A percentile compares a stretch with the other conserved stretches of the same genome.
Evolutionary conservation across 2,113 vertebrate species (phyloP).

Genomic region (Callopanchax toddi): DNA sequence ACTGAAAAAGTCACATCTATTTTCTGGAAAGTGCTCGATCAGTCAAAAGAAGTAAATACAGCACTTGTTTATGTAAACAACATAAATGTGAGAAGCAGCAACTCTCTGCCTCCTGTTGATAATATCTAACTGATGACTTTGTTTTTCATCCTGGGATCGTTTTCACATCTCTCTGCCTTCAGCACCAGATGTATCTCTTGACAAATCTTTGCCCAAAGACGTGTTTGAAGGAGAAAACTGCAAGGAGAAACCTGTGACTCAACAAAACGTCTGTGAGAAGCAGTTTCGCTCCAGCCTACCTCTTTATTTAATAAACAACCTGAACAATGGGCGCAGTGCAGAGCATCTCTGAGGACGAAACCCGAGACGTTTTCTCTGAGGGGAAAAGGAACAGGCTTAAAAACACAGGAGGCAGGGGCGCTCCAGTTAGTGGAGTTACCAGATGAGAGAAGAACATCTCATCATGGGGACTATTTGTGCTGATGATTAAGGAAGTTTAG

Average conservation of each 20-base stretch:
- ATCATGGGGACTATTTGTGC: too few relatives aligned
- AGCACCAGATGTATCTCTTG: constrained; percentile 24
- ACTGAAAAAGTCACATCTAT: too few relatives aligned
- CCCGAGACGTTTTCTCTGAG: constrained; percentile 40
- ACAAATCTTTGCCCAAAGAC: constrained; percentile 27
- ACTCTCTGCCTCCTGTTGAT: too few relatives aligned
- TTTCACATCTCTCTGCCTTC: background rate
- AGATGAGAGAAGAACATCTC: constrained; percentile 5
- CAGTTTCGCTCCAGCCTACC: constrained; percentile 74
- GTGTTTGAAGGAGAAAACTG: constrained; percentile 24
- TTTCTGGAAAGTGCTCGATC: too few relatives aligned
- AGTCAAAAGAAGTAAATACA: too few relatives aligned
- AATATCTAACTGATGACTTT: too few relatives aligned
- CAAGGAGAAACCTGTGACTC: constrained; percentile 63
- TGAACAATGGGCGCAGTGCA: constrained; percentile 52
- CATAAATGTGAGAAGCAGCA: too few relatives aligned
- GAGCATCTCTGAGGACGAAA: constrained; percentile 60
- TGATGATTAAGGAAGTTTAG: too few relatives aligned
- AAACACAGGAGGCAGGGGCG: constrained; percentile 13
- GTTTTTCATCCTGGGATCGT: background rate
- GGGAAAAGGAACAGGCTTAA: constrained; percentile 37
- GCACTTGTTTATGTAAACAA: too few relatives aligned
- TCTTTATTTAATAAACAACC: constrained; percentile 56
- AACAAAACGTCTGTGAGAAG: constrained; percentile 62
- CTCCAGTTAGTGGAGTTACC: constrained; percentile 37